Evolutionary conservation across 2,113 vertebrate species (phyloP).

Genomic region (Elephantulus edwardii): DNA sequence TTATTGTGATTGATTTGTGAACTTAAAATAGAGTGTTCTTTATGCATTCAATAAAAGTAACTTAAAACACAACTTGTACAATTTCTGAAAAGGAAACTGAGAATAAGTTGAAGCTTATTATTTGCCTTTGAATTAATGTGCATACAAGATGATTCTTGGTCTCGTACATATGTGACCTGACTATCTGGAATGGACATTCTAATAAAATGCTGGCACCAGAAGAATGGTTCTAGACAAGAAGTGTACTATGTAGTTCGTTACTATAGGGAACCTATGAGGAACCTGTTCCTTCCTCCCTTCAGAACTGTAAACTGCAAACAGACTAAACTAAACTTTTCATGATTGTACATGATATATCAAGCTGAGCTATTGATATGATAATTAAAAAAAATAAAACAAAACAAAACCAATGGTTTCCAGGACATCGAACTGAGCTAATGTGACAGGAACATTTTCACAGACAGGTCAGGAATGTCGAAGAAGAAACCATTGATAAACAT

Average conservation of each 20-base stretch:
- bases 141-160: neutral
- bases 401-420: neutral
- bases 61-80: no score
- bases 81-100: no score
- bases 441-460: neutral
- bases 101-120: neutral
- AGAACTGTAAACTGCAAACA: neutral
- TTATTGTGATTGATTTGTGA: no score
- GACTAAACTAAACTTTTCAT: neutral
- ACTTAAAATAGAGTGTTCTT: no score
- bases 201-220: neutral
- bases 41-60: no score
- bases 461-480: rapidly evolving
- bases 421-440: neutral
- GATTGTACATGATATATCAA: neutral
- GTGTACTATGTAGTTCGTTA: rapidly evolving
- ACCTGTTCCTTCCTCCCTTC: neutral
- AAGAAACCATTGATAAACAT: neutral
- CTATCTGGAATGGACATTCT: neutral
- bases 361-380: neutral
- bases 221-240: neutral
- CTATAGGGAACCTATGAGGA: neutral
- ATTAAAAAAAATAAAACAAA: no score
- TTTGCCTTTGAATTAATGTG: neutral
- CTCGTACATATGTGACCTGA: neutral